Percentiles rank a stretch among this genome's conserved stretches.
phyloP scores from a whole-genome alignment of 2,113 vertebrate genomes.

The Gnathonemus echidnorhynchus region DNA sequence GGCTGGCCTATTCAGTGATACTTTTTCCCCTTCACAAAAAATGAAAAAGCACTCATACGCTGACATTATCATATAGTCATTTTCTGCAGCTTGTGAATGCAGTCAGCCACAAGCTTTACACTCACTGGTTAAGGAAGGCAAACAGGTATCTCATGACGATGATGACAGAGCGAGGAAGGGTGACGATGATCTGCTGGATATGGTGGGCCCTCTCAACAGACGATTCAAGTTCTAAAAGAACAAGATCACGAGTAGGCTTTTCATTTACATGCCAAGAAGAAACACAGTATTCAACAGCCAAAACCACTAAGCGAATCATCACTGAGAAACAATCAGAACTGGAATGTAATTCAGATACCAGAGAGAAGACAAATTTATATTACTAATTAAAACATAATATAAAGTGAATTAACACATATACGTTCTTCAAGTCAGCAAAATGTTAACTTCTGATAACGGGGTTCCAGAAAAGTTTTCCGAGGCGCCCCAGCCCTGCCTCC shows the following conservation, averaged over 20 bases:
- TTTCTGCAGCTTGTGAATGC: neutral
- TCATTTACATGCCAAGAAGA: neutral
- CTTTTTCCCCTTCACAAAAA: neutral
- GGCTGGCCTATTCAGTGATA: neutral
- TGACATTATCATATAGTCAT: neutral
- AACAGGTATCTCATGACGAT: slow-evolving; percentile 99
- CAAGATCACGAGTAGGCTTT: neutral
- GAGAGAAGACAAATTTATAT: neutral
- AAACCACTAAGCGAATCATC: neutral
- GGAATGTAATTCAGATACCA: neutral
- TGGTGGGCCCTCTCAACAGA: slow-evolving; percentile 83
- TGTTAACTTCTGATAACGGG: neutral
- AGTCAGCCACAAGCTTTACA: neutral
- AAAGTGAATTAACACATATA: neutral
- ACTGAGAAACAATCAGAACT: neutral
- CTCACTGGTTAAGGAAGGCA: slow-evolving; percentile 98
- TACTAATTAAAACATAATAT: neutral
- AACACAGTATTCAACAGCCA: neutral
- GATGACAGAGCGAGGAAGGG: slow-evolving; percentile 80
- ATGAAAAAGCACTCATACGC: neutral
- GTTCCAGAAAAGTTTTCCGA: neutral
- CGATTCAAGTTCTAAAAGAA: slow-evolving; percentile 80
- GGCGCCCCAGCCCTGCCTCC: neutral
- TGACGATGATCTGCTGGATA: slow-evolving; percentile 85
- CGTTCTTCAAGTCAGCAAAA: neutral